These are phyloP conservation scores for Peromyscus californicus DNA, from an alignment of 2,113 vertebrate genomes.

Conservation along the genomic window DNA sequence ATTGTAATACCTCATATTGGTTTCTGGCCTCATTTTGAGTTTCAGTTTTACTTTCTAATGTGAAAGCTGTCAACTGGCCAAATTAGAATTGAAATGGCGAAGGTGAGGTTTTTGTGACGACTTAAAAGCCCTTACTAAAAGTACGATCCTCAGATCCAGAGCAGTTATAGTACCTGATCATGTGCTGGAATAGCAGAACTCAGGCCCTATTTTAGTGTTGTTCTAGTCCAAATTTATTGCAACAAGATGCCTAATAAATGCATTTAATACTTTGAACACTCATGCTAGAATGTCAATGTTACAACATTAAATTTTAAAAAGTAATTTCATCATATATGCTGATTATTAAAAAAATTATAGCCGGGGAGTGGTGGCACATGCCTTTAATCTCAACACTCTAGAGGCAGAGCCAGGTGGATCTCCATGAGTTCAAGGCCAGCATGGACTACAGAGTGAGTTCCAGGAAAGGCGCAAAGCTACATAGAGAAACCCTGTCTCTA, in stretches of 20 bases:
- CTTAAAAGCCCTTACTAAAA: background rate
- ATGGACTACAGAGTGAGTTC: no score
- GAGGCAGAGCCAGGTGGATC: no score
- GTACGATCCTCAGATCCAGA: background rate
- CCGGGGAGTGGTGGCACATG: no score
- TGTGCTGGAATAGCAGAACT: background rate
- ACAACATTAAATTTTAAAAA: background rate
- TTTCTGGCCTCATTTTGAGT: conserved; percentile 9
- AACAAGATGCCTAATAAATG: background rate
- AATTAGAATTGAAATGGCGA: background rate
- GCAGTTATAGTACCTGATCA: background rate
- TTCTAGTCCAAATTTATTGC: background rate
- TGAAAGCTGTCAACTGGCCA: background rate
- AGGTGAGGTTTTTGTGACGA: background rate
- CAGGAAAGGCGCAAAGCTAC: no score
- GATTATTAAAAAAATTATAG: background rate
- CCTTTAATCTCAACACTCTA: no score
- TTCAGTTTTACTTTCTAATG: conserved; percentile 22
- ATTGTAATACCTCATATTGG: background rate
- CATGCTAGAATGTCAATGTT: background rate
- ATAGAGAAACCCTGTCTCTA: no score
- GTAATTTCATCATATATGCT: background rate
- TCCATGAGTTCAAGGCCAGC: no score
- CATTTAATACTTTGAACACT: conserved; percentile 9
- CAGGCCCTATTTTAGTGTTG: background rate